These are phyloP conservation scores for Benitochromis conjunctus DNA, from an alignment of 2,113 vertebrate species.

Conservation along the genomic window DNA sequence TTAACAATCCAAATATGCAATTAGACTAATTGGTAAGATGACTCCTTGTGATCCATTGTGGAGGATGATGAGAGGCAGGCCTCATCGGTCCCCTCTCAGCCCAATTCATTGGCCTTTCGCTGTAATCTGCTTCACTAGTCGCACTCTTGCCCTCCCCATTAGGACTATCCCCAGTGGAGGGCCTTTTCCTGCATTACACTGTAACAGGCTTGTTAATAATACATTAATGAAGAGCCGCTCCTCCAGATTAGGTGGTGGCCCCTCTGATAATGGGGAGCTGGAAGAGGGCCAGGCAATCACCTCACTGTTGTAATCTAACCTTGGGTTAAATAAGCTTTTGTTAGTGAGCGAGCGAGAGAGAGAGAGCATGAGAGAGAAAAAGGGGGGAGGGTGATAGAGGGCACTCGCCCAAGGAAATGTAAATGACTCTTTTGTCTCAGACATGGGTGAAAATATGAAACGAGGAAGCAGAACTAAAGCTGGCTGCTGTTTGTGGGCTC, in stretches of 20 bases:
- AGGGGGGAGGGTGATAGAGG: background rate
- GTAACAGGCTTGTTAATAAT: constrained; percentile 90
- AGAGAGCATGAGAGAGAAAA: background rate
- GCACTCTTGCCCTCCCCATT: constrained; percentile 78
- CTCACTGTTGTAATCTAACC: constrained; percentile 82
- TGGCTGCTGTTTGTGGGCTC: constrained; percentile 28
- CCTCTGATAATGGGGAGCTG: constrained; percentile 86
- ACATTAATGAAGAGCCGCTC: constrained; percentile 89
- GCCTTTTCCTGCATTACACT: constrained; percentile 78
- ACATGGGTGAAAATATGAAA: constrained; percentile 60
- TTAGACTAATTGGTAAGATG: constrained; percentile 61
- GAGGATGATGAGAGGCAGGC: constrained; percentile 55
- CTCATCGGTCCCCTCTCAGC: constrained; percentile 40
- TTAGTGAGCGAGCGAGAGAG: constrained; percentile 27
- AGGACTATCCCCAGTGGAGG: constrained; percentile 79
- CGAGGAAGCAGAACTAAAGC: constrained; percentile 28
- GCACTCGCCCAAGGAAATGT: constrained; percentile 64
- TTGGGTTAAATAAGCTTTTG: constrained; percentile 80
- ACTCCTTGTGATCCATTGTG: constrained; percentile 35
- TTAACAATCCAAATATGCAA: constrained; percentile 63
- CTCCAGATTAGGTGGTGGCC: constrained; percentile 84
- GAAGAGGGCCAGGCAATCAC: constrained; percentile 82
- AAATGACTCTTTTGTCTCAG: constrained; percentile 72
- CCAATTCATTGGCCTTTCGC: constrained; percentile 40
- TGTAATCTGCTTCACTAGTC: constrained; percentile 75